Conservation (phyloP, 2,888 invertebrate species). For the Koerneria pararmatus region DNA sequence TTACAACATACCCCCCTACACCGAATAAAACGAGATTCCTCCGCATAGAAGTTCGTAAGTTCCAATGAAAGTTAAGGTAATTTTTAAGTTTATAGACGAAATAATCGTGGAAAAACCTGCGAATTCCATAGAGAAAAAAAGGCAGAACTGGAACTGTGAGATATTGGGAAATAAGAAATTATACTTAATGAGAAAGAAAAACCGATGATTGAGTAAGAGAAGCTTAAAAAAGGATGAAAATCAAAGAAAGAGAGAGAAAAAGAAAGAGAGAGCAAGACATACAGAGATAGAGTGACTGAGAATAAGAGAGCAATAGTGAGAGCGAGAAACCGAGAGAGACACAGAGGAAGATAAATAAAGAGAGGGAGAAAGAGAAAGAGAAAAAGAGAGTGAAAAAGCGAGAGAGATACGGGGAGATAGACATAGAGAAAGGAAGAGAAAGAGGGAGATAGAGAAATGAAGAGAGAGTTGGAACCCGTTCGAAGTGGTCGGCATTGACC, state of each 20-base stretch:
- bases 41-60: too few relatives aligned
- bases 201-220: not conserved
- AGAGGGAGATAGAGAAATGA: not conserved
- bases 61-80: too few relatives aligned
- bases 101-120: slow-evolving; percentile 17
- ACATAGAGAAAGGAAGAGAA: slow-evolving; percentile 10
- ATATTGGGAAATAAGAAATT: not conserved
- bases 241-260: slow-evolving; percentile 8
- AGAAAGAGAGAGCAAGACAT: not conserved
- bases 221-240: not conserved
- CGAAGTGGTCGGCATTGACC: not conserved
- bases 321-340: not conserved
- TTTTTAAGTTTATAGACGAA: too few relatives aligned
- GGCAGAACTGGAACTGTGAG: not conserved
- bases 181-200: not conserved
- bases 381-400: not conserved
- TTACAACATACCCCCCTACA: too few relatives aligned
- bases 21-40: too few relatives aligned
- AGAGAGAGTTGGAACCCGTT: not conserved
- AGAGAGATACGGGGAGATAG: not conserved
- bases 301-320: not conserved
- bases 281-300: not conserved
- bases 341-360: slow-evolving; percentile 2
- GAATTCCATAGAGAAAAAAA: not conserved
- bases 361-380: not conserved